Evolutionary conservation across 2,888 invertebrate species (phyloP), one percentile per base, ranked within the genome.

Genomic region (Oxytorus armatus): DNA sequence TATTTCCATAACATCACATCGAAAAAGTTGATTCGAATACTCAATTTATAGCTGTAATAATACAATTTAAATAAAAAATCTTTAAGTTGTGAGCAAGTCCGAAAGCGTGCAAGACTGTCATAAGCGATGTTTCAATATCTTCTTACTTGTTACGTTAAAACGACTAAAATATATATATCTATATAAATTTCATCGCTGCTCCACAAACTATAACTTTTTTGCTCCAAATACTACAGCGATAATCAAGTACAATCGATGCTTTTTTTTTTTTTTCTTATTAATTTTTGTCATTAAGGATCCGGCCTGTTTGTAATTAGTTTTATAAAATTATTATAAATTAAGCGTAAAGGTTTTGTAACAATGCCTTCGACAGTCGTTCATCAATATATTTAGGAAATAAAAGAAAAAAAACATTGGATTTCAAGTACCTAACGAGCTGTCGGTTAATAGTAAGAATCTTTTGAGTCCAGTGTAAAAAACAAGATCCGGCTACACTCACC

Each of bases 361-460:
- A 70, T 80, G 76, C 63, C 51, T 59, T 66, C 59, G 76, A 69
- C 51, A 36, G 44, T 69, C 57, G 18, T 63, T 77, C 36, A 49
- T 74, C 25, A 47, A 73, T 44, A 80, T 39, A 61, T 8, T 49
- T 61, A 75, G 29, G 65, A 75, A 73, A 73, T 42, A 65, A 29
- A 68, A 51, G 39, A 33, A 66, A 55, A 51, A 69, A 63, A 83
- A 83, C 77, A 85, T 80, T 82, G 83, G 83, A 85, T 69, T 85
- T 16, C 5, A 85, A 86, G 86, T 91, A 91, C 91, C 91, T 90
- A 90, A 89, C 89, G 87, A 90, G 89, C 88, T 91, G 91, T 91
- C 89, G 89, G 88, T 91, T 91, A 89, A 91, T 90, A 86, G 91
- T 90, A 85, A 91, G 89, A 87, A 91, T 91, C 90, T 90, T 91